Base-by-base conservation (phyloP, 2,888 invertebrate species). In the Latheticus oryzae region DNA sequence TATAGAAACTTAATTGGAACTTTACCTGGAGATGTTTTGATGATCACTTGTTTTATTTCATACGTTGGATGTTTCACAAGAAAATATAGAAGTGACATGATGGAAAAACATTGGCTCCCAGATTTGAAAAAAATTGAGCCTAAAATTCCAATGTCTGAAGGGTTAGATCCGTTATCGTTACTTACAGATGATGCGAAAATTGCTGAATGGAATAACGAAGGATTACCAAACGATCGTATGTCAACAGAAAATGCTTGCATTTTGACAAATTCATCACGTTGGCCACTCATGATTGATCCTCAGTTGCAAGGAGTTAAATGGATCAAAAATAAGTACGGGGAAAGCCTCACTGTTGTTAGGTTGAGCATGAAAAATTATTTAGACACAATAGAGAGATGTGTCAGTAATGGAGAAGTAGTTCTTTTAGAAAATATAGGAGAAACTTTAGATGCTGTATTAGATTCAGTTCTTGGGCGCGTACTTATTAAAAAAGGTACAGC, bases 261-360 rank as follows among this genome's bases (percentile, higher is more conserved):
- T 65, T 83, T 97, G 45, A 88, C 89, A 9, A 92, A 90, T 77
- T 95, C 95, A 0, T 88, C 93, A 26, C 83, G 96, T 15, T 97
- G 96, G 93, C 96, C 97, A 0, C 81, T 97, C 9, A 93, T 97
- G 87, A 95, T 97, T 65, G 97, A 97, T 80, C 96, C 96, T 0
- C 95, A 95, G 77, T 63, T 79, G 7, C 94, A 95, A 83, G 95
- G 74, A 0, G 85, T 95, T 45, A 96, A 95, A 78, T 97, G 97
- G 97, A 95, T 97, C 60, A 96, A 95, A 79, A 88, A 84, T n/a
- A 89, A 85, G 71, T 96, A 90, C 76, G 90, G 90, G 0, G 85
- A 85, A 0, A 76, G 82, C 0, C 78, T 97, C 32, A 85, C 87
- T 42, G 86, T 92, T 2, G 82, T 95, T n/a, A 85, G 95, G 19